These are phyloP conservation scores for Diglossa cyanea DNA, from an alignment of 2,797 vertebrate species.

Conservation along the genomic window DNA sequence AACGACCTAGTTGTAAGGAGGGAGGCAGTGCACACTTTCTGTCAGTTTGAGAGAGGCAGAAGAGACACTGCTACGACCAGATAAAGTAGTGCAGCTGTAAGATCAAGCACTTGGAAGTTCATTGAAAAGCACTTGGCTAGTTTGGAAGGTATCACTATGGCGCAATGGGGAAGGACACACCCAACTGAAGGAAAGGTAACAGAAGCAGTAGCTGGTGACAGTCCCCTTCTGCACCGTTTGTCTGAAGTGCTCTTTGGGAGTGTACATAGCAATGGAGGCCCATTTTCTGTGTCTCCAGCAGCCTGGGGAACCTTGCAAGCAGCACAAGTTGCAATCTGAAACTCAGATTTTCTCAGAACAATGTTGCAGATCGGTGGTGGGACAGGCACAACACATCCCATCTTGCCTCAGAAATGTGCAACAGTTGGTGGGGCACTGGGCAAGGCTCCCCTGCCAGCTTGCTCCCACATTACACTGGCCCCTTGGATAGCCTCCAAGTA, in stretches of 20 bases:
- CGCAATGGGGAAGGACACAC: neutral
- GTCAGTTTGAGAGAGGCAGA: neutral
- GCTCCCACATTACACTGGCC: neutral
- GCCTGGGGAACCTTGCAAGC: neutral
- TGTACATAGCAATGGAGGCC: neutral
- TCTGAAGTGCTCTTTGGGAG: neutral
- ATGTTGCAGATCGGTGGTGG: accelerated
- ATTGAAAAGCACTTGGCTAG: neutral
- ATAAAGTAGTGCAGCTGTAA: neutral
- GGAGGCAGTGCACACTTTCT: neutral
- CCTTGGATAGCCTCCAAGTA: neutral
- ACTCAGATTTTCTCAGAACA: accelerated
- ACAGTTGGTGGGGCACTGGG: neutral
- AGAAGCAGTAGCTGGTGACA: neutral
- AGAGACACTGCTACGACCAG: neutral
- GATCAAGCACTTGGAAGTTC: neutral
- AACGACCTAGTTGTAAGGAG: neutral
- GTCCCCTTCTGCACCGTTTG: neutral
- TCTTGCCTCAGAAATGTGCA: neutral
- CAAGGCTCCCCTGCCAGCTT: neutral
- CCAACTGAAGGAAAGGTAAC: neutral
- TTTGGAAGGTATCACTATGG: neutral
- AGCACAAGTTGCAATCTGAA: neutral
- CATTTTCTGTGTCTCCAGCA: neutral
- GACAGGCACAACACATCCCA: neutral